Evolutionary conservation across 2,888 invertebrate species (phyloP).

Genomic region (Drosophila antonietae): DNA sequence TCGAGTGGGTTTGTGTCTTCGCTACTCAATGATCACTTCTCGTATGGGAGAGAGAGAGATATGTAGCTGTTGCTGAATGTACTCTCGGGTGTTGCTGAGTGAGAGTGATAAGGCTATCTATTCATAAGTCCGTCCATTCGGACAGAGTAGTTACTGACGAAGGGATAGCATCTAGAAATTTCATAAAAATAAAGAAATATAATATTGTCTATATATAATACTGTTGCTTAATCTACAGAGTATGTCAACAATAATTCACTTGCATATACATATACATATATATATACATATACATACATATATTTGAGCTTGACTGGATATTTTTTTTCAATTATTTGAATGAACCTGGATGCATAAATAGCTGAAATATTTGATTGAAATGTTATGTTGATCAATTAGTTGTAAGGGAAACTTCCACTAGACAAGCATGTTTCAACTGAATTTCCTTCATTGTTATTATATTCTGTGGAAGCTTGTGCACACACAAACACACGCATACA

Average conservation of each 20-base stretch:
- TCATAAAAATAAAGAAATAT: too few relatives aligned
- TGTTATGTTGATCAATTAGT: not conserved
- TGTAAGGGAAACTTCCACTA: not conserved
- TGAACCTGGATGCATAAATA: not conserved
- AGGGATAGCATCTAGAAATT: too few relatives aligned
- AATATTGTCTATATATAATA: too few relatives aligned
- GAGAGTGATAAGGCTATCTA: too few relatives aligned
- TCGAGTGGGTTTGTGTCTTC: too few relatives aligned
- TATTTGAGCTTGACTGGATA: not conserved
- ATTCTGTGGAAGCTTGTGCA: not conserved
- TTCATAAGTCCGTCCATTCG: too few relatives aligned
- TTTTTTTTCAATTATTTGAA: not conserved
- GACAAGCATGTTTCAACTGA: not conserved
- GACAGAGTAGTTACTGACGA: too few relatives aligned
- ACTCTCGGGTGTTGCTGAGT: too few relatives aligned
- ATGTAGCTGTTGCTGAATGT: too few relatives aligned
- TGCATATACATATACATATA: not conserved
- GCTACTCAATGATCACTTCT: too few relatives aligned
- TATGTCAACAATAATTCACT: not conserved
- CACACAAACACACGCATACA: not conserved
- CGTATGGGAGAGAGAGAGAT: too few relatives aligned
- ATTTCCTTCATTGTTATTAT: constrained; percentile 6
- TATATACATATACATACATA: not conserved
- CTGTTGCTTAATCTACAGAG: too few relatives aligned
- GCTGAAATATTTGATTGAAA: not conserved